A percentile compares a stretch with the other conserved stretches of the same genome.
Evolutionary conservation across 2,888 invertebrate species (phyloP).

Genomic region (Phengaris alcon): DNA sequence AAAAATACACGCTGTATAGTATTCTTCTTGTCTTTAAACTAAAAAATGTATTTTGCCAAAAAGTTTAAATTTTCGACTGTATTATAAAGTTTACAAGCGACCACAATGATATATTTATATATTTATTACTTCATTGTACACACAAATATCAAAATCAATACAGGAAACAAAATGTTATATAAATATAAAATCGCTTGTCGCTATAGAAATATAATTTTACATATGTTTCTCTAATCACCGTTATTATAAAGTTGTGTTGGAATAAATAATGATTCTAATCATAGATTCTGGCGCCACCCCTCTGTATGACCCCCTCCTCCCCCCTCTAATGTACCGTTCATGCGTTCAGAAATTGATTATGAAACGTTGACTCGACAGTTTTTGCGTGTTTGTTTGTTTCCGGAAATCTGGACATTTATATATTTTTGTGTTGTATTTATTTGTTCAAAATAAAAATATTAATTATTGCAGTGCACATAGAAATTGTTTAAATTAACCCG

Average conservation of each 20-base stretch:
- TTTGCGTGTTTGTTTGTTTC: conserved; percentile 49
- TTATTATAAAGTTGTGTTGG: not conserved
- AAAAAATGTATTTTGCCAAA: too few relatives aligned
- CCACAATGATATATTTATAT: too few relatives aligned
- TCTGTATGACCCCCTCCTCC: not conserved
- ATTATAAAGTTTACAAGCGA: too few relatives aligned
- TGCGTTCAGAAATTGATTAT: conserved; percentile 62
- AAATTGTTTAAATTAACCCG: too few relatives aligned
- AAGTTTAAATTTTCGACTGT: too few relatives aligned
- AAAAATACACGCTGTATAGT: too few relatives aligned
- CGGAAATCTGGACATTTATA: too few relatives aligned
- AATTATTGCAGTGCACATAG: too few relatives aligned
- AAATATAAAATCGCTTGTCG: not conserved
- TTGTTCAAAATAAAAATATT: too few relatives aligned
- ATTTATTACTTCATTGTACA: too few relatives aligned
- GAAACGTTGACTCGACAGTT: conserved; percentile 64
- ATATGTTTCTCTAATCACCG: not conserved
- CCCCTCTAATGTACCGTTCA: conserved; percentile 41
- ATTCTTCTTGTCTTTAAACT: too few relatives aligned
- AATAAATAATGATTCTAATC: conserved; percentile 32
- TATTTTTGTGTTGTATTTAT: too few relatives aligned
- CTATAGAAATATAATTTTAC: not conserved
- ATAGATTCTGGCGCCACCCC: not conserved
- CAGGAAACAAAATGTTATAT: not conserved
- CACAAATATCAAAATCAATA: not conserved